These are phyloP conservation scores for Sebastes vulpes DNA, from an alignment of 2,797 vertebrate genomes.

Conservation along the genomic window DNA sequence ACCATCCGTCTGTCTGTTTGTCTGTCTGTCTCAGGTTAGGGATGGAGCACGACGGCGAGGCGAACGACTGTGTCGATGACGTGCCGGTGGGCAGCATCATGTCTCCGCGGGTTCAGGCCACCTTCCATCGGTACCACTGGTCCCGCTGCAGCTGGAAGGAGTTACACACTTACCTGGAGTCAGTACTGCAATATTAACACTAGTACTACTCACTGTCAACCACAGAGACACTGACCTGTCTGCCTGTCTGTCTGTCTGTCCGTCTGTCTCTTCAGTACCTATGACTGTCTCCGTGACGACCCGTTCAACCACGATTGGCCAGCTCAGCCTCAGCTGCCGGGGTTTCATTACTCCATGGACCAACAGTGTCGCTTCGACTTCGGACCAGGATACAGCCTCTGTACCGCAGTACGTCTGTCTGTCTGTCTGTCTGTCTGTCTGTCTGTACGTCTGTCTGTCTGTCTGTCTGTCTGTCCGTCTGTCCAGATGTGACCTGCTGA, in stretches of 20 bases:
- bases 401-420: constrained; percentile 81
- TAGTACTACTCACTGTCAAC: background rate
- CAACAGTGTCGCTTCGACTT: constrained; percentile 98
- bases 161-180: constrained; percentile 92
- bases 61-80: constrained; percentile 93
- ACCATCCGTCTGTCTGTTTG: background rate
- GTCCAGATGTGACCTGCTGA: constrained; percentile 48
- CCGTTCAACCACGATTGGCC: constrained; percentile 96
- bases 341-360: constrained; percentile 96
- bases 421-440: background rate
- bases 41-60: constrained; percentile 93
- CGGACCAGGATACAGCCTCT: constrained; percentile 94
- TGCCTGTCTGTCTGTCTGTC: background rate
- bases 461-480: no score
- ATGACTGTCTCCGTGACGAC: constrained; percentile 83
- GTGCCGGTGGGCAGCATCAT: constrained; percentile 97
- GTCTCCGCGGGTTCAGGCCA: constrained; percentile 96
- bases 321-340: constrained; percentile 91
- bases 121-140: constrained; percentile 98
- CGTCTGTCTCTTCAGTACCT: constrained; percentile 40
- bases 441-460: background rate
- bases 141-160: constrained; percentile 96
- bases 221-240: background rate
- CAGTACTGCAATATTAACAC: constrained; percentile 66
- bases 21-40: constrained; percentile 52